A percentile compares a stretch with the other conserved stretches of the same genome.
These are phyloP conservation scores for Labeo rohita DNA, from an alignment of 2,113 vertebrate genomes.

Conservation along the genomic window DNA sequence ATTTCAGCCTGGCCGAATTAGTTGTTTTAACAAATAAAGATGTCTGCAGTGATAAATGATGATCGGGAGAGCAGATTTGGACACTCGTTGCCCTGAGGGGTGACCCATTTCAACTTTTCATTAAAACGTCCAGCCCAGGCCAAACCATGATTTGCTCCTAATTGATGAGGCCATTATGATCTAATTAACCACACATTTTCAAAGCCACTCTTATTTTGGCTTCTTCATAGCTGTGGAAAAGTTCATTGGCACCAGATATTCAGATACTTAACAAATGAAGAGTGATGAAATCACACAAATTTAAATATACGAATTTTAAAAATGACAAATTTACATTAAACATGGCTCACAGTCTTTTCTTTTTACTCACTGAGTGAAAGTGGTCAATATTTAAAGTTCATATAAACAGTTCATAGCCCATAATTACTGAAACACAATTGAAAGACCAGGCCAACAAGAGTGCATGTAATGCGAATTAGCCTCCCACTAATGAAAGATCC, in stretches of 20 bases:
- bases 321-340: background rate
- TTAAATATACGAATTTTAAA: background rate
- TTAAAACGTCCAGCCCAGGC: constrained; percentile 84
- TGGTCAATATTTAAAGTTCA: background rate
- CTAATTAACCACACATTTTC: constrained; percentile 91
- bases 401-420: background rate
- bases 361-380: background rate
- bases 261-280: constrained; percentile 6
- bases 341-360: background rate
- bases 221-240: background rate
- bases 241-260: constrained; percentile 11
- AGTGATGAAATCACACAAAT: background rate
- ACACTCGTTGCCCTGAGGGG: constrained; percentile 68
- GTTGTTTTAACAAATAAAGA: constrained; percentile 14
- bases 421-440: background rate
- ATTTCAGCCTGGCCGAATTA: background rate
- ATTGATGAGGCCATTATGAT: constrained; percentile 93
- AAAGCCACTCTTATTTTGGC: constrained; percentile 69
- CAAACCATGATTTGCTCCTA: constrained; percentile 86
- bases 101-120: constrained; percentile 86
- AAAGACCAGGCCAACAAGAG: background rate
- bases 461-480: background rate
- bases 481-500: background rate
- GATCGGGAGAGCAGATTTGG: constrained; percentile 65
- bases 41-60: constrained; percentile 63